Evolutionary conservation across 2,888 invertebrate genomes (phyloP), one percentile per base, ranked within the genome.

Genomic region (Spisula solida): DNA sequence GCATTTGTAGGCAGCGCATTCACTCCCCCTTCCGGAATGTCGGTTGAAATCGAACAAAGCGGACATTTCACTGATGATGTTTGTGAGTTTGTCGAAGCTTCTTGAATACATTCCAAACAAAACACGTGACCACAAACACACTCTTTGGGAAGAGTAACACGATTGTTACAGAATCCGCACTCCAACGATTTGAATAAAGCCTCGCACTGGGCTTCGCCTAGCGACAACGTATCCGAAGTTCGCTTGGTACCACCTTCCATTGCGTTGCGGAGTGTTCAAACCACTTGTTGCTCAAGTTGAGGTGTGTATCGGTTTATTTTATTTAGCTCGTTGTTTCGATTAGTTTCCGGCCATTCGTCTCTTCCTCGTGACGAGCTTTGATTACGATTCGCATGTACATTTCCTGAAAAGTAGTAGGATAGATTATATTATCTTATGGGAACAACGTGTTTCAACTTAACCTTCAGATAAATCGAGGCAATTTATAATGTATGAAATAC

Each of bases 81-180:
- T n/a, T 81, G 34, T 5, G 86, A 60, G 5, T 56, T 66, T 8
- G n/a, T n/a, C n/a, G 88, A 70, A 48, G 86, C 85, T 41, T 85
- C 84, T 0, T 56, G 34, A 25, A 92, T 48, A 82, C 92, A 92
- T 10, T 89, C 88, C 4, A 88, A 75, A 75, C 92, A 92, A 82
- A 92, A 91, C n/a, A 88, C 89, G 70, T 92, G 92, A 56, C 92
- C 92, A 85, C 92, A 92, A 29, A 85, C 79, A 75, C 83, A 86
- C 48, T 89, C 88, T 48, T 88, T 91, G 6, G 92, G 92, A 25
- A 87, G 79, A 1, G 81, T 87, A 60, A 92, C 88, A 6, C 89
- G 60, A 18, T 87, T 75, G 10, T 85, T 70, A 70, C 92, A 92
- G 6, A 92, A 82, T 12, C 47, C 84, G 82, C 92, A 92, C 78